Base-by-base conservation (phyloP, 2,888 invertebrate genomes). In the Cosmia trapezina region DNA sequence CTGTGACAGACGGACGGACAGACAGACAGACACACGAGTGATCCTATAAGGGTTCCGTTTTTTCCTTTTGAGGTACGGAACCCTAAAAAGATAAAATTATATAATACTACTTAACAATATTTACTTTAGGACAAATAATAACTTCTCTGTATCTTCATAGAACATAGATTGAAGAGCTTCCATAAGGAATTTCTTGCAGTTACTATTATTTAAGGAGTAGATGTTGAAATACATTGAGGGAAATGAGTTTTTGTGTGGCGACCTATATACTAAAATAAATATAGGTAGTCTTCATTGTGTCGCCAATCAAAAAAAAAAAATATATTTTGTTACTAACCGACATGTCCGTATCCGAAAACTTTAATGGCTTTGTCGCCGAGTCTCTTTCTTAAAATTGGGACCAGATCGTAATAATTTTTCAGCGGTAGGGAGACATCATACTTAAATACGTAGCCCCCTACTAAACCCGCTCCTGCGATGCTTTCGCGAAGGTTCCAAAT, bases 391-490 rank as follows among this genome's bases (percentile, higher is more conserved):
- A 98, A 96, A 47, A 97, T 97, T 28, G 97, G 97, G 7, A 99
- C 98, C 57, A 99, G 96, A 28, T 97, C 97, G 92, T 99, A 99
- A 94, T 99, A 99, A 71, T 97, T 93, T 12, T 97, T 94, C 54
- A 98, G 94, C 0, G 99, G 99, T 73, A 99, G 92, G 0, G 99
- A 99, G 7, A 99, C 97, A 92, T 99, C 99, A 91, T 99, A 99
- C 91, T 99, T 99, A 94, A 98, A 99, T 66, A 98, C 97, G 93
- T 98, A 99, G 11, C 99, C 99, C 84, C 98, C 98, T 14, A 94
- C 91, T 74, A 98, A 90, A 19, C 98, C 96, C 0, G 98, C 97
- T 77, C 97, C 98, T 0, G 98, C 97, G 61, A 99, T 98, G 72
- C 98, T 96, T 94, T 99, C 99, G 57, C 99, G 97, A 9, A 99